Conservation (phyloP, 1,140 invertebrate genomes). For the Chironomus tepperi region DNA sequence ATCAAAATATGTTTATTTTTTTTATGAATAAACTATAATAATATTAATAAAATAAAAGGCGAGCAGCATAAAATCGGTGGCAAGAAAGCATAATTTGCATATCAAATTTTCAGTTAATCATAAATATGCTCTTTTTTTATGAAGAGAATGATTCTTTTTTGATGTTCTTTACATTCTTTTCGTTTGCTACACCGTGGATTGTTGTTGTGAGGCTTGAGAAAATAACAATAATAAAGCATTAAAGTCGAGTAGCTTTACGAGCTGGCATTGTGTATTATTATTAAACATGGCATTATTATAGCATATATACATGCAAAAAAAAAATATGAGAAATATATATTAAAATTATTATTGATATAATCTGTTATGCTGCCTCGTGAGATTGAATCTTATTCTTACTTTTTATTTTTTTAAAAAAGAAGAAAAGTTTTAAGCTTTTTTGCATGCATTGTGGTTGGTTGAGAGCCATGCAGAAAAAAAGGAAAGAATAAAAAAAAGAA, state of each 20-base stretch:
- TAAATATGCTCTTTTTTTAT: neutral
- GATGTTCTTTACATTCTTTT: neutral
- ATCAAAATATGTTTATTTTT: slow-evolving; percentile 4
- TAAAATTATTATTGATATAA: slow-evolving; percentile 24
- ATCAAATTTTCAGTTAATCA: slow-evolving; percentile 20
- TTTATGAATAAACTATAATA: neutral
- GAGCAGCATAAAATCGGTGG: neutral
- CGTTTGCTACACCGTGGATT: neutral
- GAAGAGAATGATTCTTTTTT: slow-evolving; percentile 4
- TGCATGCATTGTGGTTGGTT: slow-evolving; percentile 22
- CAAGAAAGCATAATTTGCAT: slow-evolving; percentile 1
- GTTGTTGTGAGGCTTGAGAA: neutral
- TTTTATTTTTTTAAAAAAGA: neutral
- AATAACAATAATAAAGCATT: slow-evolving; percentile 20
- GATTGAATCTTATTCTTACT: slow-evolving; percentile 18
- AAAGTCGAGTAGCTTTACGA: slow-evolving; percentile 23
- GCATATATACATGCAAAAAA: slow-evolving; percentile 20
- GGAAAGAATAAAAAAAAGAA: neutral
- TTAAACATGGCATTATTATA: slow-evolving; percentile 22
- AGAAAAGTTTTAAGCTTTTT: neutral
- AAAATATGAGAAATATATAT: slow-evolving; percentile 21
- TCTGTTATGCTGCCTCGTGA: slow-evolving; percentile 18
- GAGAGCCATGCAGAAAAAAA: neutral
- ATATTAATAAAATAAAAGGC: slow-evolving; percentile 11
- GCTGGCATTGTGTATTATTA: slow-evolving; percentile 24